A percentile compares a stretch with the other conserved stretches of the same genome.
phyloP scores from a whole-genome alignment of 2,113 vertebrate species.

The Genyomyrus donnyi region DNA sequence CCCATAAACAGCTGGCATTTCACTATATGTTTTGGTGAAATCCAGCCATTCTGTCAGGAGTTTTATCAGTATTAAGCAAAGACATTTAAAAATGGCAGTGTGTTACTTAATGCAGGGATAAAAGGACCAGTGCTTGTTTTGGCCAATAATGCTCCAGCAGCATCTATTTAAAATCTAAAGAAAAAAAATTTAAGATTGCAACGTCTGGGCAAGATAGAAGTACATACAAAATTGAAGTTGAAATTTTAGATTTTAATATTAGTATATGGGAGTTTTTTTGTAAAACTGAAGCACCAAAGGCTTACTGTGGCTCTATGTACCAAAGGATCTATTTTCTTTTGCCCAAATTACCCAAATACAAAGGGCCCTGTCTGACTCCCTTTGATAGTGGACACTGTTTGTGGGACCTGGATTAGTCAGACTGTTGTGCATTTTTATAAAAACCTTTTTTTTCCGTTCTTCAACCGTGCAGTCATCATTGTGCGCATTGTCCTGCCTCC shows the following conservation, averaged over 20 bases:
- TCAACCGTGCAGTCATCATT: conserved; percentile 39
- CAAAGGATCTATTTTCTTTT: conserved; percentile 47
- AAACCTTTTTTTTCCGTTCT: conserved; percentile 28
- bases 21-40: neutral
- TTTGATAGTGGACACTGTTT: conserved; percentile 52
- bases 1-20: neutral
- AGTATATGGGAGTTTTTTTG: neutral
- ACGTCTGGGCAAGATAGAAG: neutral
- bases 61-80: conserved; percentile 6
- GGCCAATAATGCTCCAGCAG: neutral
- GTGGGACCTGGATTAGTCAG: conserved; percentile 56
- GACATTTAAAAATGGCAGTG: neutral
- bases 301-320: conserved; percentile 32
- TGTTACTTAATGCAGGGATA: neutral
- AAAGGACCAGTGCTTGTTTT: neutral
- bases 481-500: conserved; percentile 49
- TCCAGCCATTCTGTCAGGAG: neutral
- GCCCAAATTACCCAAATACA: conserved; percentile 56
- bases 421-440: conserved; percentile 31
- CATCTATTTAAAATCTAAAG: neutral
- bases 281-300: neutral
- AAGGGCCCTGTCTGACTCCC: conserved; percentile 47
- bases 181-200: neutral
- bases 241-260: neutral
- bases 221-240: neutral